Percentiles rank a stretch among this genome's conserved stretches.
These are phyloP conservation scores for Drosophila santomea DNA, from an alignment of 1,140 invertebrate species.

Conservation along the genomic window DNA sequence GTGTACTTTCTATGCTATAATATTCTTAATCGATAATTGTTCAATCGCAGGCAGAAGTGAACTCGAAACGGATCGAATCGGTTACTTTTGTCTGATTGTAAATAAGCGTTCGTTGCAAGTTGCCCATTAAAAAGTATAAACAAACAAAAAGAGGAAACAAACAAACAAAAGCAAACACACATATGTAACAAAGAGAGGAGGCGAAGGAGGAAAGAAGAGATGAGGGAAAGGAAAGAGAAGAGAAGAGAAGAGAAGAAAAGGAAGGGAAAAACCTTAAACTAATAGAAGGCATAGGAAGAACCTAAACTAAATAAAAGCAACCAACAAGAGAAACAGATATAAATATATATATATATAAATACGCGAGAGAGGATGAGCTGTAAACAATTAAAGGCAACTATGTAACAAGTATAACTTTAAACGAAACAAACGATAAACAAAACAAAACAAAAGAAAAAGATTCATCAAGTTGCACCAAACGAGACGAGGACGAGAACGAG, in stretches of 20 bases:
- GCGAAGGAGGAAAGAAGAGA: background rate
- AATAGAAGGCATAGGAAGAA: conserved; percentile 4
- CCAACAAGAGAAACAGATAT: conserved; percentile 14
- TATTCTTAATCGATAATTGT: conserved; percentile 50
- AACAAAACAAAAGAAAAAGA: conserved; percentile 19
- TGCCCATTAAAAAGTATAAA: conserved; percentile 3
- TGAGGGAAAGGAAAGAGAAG: no score
- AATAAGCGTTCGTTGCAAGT: conserved; percentile 55
- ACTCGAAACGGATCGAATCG: conserved; percentile 7
- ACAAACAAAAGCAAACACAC: no score
- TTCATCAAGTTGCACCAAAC: conserved; percentile 15
- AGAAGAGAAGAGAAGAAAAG: background rate
- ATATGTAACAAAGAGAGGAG: background rate
- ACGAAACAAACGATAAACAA: conserved; percentile 6
- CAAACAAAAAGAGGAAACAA: conserved; percentile 5
- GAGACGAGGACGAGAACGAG: background rate
- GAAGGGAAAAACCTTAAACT: background rate
- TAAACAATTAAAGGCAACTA: conserved; percentile 20
- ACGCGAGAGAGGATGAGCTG: conserved; percentile 19
- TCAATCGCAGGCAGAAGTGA: conserved; percentile 14
- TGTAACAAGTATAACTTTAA: conserved; percentile 40
- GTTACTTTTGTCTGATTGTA: conserved; percentile 47
- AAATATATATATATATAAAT: conserved; percentile 14
- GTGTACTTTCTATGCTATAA: conserved; percentile 26
- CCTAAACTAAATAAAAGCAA: conserved; percentile 26